phyloP scores from a whole-genome alignment of 2,113 vertebrate species.

The Thunnus thynnus region DNA sequence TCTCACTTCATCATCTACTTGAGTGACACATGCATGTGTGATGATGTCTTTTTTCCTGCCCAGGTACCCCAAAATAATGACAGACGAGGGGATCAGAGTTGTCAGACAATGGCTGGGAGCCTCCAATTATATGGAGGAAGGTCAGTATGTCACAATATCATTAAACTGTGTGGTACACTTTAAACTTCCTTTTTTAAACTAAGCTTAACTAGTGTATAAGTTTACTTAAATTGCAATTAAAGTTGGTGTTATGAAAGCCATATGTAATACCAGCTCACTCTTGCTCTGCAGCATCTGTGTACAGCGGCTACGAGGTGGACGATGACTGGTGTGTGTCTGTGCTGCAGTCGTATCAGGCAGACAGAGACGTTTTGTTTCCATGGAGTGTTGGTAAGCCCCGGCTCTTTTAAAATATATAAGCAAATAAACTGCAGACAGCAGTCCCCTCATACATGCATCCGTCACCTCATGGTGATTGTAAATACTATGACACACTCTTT shows the following conservation, averaged over 20 bases:
- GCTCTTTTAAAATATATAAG: slow-evolving; percentile 5
- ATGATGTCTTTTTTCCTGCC: slow-evolving; percentile 12
- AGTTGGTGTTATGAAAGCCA: neutral
- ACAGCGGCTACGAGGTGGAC: slow-evolving; percentile 89
- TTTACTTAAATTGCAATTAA: neutral
- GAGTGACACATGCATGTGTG: neutral
- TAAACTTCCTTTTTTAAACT: neutral
- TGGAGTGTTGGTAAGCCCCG: slow-evolving; percentile 90
- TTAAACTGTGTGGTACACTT: neutral
- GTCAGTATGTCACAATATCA: slow-evolving; percentile 64
- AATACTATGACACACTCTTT: slow-evolving; percentile 12
- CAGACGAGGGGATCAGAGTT: slow-evolving; percentile 85
- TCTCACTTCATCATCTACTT: neutral
- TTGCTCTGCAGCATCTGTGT: slow-evolving; percentile 84
- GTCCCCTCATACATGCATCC: neutral
- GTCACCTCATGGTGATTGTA: neutral
- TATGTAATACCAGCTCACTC: neutral
- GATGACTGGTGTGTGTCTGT: slow-evolving; percentile 93
- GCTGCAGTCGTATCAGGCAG: slow-evolving; percentile 89
- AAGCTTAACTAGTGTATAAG: neutral
- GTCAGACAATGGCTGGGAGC: slow-evolving; percentile 89
- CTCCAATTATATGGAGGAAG: slow-evolving; percentile 86
- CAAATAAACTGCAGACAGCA: slow-evolving; percentile 12
- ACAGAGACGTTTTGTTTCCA: slow-evolving; percentile 86
- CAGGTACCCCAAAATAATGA: slow-evolving; percentile 94